phyloP scores from a whole-genome alignment of 30 jellyfish, hydroid and myxozoan species.

The Aurelia sp. region DNA sequence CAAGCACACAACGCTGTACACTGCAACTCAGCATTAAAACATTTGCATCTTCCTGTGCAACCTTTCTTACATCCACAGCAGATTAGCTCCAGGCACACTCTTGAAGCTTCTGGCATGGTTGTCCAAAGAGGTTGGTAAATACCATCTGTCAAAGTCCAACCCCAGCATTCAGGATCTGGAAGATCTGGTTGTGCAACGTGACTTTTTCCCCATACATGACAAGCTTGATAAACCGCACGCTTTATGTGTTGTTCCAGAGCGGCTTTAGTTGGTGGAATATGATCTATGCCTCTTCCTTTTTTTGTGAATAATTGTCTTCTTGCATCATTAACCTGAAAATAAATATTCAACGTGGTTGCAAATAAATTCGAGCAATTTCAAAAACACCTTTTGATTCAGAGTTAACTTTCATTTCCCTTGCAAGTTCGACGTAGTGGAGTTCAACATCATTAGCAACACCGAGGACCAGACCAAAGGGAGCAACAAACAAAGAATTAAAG shows the following conservation, averaged over 20 bases:
- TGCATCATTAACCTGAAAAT: slow-evolving; percentile 29
- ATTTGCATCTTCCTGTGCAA: slow-evolving; percentile 32
- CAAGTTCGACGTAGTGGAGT: background rate
- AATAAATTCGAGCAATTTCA: background rate
- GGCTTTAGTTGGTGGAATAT: slow-evolving; percentile 49
- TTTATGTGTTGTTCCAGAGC: slow-evolving; percentile 37
- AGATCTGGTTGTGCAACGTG: slow-evolving; percentile 24
- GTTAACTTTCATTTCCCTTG: background rate
- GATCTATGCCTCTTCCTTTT: slow-evolving; percentile 45
- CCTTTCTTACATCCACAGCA: slow-evolving; percentile 26
- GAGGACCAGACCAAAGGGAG: too few relatives aligned
- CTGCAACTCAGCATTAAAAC: slow-evolving; percentile 27
- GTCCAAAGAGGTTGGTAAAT: slow-evolving; percentile 27
- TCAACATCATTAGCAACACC: too few relatives aligned
- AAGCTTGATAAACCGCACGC: slow-evolving; percentile 42
- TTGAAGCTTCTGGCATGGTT: slow-evolving; percentile 42
- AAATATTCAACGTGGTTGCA: background rate
- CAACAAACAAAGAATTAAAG: too few relatives aligned
- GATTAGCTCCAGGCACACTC: slow-evolving; percentile 42
- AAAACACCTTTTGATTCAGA: too few relatives aligned
- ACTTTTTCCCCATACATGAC: slow-evolving; percentile 42
- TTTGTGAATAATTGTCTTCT: slow-evolving; percentile 25
- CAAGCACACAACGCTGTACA: slow-evolving; percentile 35
- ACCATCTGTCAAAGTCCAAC: slow-evolving; percentile 15
- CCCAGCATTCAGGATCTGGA: slow-evolving; percentile 54